A percentile compares a stretch with the other conserved stretches of the same genome.
Conservation (phyloP, 1,140 invertebrate genomes). For the Heliconius himera region DNA sequence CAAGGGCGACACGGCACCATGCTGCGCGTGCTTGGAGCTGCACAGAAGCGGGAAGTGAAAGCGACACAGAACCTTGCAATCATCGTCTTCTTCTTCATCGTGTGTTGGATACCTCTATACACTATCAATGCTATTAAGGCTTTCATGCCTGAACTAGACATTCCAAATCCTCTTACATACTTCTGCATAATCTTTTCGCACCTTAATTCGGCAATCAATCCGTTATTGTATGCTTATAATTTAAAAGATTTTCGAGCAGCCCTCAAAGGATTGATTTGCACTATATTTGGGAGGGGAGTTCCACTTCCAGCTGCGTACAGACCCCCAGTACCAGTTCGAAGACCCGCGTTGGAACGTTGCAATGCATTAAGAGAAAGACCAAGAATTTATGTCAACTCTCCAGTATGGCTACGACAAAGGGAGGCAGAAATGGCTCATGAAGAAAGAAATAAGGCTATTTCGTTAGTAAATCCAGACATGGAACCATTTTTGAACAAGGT, state of each 20-base stretch:
- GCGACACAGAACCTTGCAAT: conserved; percentile 94
- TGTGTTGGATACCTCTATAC: conserved; percentile 96
- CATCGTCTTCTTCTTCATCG: conserved; percentile 95
- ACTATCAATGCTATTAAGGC: conserved; percentile 94
- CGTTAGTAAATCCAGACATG: conserved; percentile 51
- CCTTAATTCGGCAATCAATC: conserved; percentile 94
- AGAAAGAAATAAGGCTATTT: conserved; percentile 43
- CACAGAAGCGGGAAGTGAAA: conserved; percentile 93
- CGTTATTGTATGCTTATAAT: conserved; percentile 94
- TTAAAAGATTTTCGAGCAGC: conserved; percentile 92
- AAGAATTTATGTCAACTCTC: conserved; percentile 76
- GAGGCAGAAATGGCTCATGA: conserved; percentile 63
- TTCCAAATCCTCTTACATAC: conserved; percentile 87
- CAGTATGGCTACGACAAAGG: conserved; percentile 74
- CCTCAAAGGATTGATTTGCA: conserved; percentile 85
- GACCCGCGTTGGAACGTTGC: conserved; percentile 71
- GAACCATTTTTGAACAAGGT: conserved; percentile 66
- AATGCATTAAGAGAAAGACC: conserved; percentile 72
- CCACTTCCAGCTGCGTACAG: conserved; percentile 69
- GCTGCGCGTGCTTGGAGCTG: conserved; percentile 89
- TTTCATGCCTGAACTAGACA: conserved; percentile 86
- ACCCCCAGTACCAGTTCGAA: conserved; percentile 64
- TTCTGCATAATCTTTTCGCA: conserved; percentile 94
- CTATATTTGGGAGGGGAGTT: conserved; percentile 78
- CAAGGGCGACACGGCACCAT: conserved; percentile 83